A percentile compares a stretch with the other conserved stretches of the same genome.
Conservation (phyloP, 2,113 vertebrate genomes). For the Gambusia holbrooki region DNA sequence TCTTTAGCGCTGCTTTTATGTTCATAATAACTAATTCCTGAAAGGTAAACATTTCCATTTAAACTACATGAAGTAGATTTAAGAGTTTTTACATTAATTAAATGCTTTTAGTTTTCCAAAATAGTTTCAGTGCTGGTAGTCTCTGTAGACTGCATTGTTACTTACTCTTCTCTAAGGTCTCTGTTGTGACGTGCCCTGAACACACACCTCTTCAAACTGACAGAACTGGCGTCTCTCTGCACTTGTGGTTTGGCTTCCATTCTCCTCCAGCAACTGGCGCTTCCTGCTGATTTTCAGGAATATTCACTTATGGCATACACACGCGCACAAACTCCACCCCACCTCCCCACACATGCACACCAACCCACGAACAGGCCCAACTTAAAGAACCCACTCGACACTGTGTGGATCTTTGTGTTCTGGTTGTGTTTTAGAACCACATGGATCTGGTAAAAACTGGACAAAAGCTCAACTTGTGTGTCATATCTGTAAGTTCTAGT, state of each 20-base stretch:
- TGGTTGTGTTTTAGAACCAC: not conserved
- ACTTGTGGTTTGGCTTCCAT: constrained; percentile 7
- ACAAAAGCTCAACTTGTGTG: not conserved
- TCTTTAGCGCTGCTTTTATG: not conserved
- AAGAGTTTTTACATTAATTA: not conserved
- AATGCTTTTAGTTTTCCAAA: not conserved
- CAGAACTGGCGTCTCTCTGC: constrained; percentile 1
- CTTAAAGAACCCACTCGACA: not conserved
- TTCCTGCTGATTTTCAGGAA: constrained; percentile 1
- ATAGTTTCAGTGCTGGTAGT: not conserved
- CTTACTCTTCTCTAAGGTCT: not conserved
- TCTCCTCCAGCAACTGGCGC: constrained; percentile 17
- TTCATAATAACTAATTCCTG: no score
- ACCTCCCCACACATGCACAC: no score
- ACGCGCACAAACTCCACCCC: no score
- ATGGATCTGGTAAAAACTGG: not conserved
- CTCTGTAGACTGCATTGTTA: not conserved
- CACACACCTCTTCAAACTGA: constrained; percentile 31
- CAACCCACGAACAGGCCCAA: not conserved
- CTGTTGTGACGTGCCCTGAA: constrained; percentile 15
- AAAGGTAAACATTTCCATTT: no score
- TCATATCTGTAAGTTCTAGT: not conserved
- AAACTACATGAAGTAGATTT: no score
- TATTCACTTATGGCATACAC: not conserved
- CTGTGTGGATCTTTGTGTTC: not conserved